Conservation (phyloP, 2,113 vertebrate genomes). For the Acrocephalus kingi region DNA sequence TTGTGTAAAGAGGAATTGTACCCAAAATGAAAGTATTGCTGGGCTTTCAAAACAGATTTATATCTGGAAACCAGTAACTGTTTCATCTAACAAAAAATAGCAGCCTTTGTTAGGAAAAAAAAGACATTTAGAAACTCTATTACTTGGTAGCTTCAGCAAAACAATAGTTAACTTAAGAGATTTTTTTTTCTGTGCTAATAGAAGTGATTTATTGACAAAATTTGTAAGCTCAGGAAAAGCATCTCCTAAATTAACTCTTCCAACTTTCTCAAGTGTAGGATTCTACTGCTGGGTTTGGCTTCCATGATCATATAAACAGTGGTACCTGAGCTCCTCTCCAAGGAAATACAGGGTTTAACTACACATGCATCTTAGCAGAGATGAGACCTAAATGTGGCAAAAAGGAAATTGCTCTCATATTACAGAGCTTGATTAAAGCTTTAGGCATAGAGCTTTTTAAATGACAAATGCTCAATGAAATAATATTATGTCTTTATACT, state of each 20-base stretch:
- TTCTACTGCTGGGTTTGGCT: background rate
- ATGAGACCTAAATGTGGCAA: background rate
- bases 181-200: background rate
- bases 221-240: background rate
- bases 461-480: constrained; percentile 59
- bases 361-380: background rate
- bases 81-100: background rate
- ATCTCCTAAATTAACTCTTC: background rate
- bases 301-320: background rate
- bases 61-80: background rate
- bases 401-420: constrained; percentile 25
- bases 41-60: background rate
- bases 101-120: background rate
- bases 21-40: background rate
- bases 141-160: background rate
- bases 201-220: background rate
- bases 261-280: background rate
- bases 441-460: constrained; percentile 46
- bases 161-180: background rate
- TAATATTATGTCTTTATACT: constrained; percentile 66
- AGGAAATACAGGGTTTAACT: background rate
- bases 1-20: background rate
- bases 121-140: background rate
- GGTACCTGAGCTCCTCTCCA: background rate
- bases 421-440: constrained; percentile 50